Evolutionary conservation across 2,797 vertebrate species (phyloP).

Genomic region (Sardinella longiceps): DNA sequence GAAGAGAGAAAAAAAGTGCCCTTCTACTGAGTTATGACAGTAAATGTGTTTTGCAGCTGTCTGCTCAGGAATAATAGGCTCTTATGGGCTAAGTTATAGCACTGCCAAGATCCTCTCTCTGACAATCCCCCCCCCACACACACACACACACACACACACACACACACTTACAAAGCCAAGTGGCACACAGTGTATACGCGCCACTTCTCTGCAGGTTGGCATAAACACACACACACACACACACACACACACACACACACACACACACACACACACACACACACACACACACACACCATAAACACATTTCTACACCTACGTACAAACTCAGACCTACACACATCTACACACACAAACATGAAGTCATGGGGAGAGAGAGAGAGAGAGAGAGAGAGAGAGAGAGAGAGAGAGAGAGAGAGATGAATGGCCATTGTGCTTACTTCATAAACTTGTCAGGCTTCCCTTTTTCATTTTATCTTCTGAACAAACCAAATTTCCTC

Average conservation of each 20-base stretch:
- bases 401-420: constrained; percentile 72
- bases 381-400: constrained; percentile 32
- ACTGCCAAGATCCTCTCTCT: constrained; percentile 53
- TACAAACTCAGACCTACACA: background rate
- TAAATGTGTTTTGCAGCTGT: constrained; percentile 58
- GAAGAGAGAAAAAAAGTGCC: constrained; percentile 51
- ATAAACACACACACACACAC: constrained; percentile 53
- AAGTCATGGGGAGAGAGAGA: constrained; percentile 21
- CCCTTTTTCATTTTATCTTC: constrained; percentile 89
- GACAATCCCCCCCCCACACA: constrained; percentile 56
- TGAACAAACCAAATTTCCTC: constrained; percentile 86
- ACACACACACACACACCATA: constrained; percentile 56
- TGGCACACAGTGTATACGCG: constrained; percentile 58
- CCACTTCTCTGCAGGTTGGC: constrained; percentile 51
- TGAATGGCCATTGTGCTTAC: constrained; percentile 89
- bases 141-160: no score
- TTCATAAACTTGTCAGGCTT: constrained; percentile 92
- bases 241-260: background rate
- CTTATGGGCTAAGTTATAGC: constrained; percentile 64
- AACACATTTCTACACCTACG: constrained; percentile 30
- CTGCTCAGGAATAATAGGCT: constrained; percentile 64
- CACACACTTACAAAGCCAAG: constrained; percentile 46
- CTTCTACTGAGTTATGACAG: constrained; percentile 62
- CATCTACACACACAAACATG: background rate
- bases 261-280: constrained; percentile 1